Evolutionary conservation across 2,888 invertebrate species (phyloP).

Genomic region (Hypsopygia costalis): DNA sequence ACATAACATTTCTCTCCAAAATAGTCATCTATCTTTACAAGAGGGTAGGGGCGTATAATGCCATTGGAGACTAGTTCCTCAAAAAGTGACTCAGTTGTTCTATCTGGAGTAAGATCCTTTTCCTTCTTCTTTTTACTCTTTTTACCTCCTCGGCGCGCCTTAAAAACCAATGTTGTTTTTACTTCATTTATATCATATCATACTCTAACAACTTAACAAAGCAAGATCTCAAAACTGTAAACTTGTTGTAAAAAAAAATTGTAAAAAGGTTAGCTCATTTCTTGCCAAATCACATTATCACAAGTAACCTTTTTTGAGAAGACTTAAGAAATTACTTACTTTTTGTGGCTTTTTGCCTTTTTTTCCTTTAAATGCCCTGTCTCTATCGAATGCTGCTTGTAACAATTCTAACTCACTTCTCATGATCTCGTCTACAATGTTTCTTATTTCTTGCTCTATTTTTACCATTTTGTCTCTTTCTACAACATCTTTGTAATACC

Average conservation of each 20-base stretch:
- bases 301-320: too few relatives aligned
- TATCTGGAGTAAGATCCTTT: slow-evolving; percentile 95
- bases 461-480: slow-evolving; percentile 90
- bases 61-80: slow-evolving; percentile 96
- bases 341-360: slow-evolving; percentile 87
- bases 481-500: slow-evolving; percentile 90
- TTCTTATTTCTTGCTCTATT: slow-evolving; percentile 90
- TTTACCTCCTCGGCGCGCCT: slow-evolving; percentile 89
- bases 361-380: slow-evolving; percentile 86
- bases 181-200: too few relatives aligned
- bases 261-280: too few relatives aligned
- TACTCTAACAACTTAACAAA: too few relatives aligned
- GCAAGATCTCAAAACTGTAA: too few relatives aligned
- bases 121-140: slow-evolving; percentile 96
- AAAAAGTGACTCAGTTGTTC: slow-evolving; percentile 93
- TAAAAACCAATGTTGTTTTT: slow-evolving; percentile 1
- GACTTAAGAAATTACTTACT: too few relatives aligned
- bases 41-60: slow-evolving; percentile 90
- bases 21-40: slow-evolving; percentile 84
- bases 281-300: too few relatives aligned
- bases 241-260: too few relatives aligned
- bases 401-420: slow-evolving; percentile 84
- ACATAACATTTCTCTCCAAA: slow-evolving; percentile 90
- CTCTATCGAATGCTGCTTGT: slow-evolving; percentile 87
- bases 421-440: slow-evolving; percentile 90